Conservation (phyloP, 2,797 vertebrate species). For the Huso huso region DNA sequence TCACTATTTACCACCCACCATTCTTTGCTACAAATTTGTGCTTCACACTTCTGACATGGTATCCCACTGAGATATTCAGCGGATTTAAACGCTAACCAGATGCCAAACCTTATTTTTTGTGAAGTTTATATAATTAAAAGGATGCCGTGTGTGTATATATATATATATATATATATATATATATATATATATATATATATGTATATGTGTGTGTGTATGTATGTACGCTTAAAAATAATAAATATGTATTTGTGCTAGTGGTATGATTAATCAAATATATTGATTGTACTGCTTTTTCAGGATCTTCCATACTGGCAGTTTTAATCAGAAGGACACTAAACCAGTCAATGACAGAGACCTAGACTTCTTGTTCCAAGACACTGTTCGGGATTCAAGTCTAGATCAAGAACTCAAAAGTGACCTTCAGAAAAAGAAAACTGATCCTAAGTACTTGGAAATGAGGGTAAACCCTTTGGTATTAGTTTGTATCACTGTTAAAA, state of each 20-base stretch:
- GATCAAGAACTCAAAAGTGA: constrained; percentile 74
- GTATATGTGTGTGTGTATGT: too few relatives aligned
- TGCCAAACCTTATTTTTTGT: too few relatives aligned
- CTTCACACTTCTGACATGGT: too few relatives aligned
- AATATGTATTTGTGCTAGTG: neutral
- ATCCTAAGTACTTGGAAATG: constrained; percentile 80
- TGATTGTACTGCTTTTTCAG: neutral
- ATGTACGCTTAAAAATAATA: neutral
- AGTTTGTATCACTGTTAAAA: neutral
- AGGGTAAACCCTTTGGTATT: constrained; percentile 59
- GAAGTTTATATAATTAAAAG: too few relatives aligned
- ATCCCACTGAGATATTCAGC: too few relatives aligned
- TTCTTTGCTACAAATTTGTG: too few relatives aligned
- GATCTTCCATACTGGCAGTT: neutral
- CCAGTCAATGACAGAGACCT: constrained; percentile 46
- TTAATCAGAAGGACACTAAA: constrained; percentile 12
- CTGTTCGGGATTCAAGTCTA: constrained; percentile 55
- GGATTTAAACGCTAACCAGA: too few relatives aligned
- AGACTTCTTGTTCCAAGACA: constrained; percentile 73
- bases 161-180: too few relatives aligned
- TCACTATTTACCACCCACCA: too few relatives aligned
- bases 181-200: too few relatives aligned
- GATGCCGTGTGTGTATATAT: too few relatives aligned
- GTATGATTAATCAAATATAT: neutral
- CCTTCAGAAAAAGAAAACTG: constrained; percentile 63